A percentile compares a stretch with the other conserved stretches of the same genome.
These are phyloP conservation scores for Trachelus iudaicus DNA, from an alignment of 2,888 invertebrate species.

Conservation along the genomic window DNA sequence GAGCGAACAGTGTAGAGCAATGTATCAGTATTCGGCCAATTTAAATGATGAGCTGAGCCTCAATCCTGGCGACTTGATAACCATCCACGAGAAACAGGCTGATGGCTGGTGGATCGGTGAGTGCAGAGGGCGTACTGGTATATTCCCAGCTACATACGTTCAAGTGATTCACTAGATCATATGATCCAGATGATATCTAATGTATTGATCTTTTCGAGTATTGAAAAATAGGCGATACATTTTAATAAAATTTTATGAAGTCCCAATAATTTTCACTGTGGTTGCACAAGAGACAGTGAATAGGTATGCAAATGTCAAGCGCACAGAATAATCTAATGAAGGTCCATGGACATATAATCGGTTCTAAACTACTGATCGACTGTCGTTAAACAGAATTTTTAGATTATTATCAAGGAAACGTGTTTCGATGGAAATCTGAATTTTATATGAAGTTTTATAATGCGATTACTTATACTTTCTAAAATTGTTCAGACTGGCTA, in stretches of 20 bases:
- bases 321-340: neutral
- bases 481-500: neutral
- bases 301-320: neutral
- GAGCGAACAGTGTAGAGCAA: conserved; percentile 76
- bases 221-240: neutral
- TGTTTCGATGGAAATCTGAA: neutral
- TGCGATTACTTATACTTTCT: neutral
- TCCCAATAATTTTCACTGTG: neutral
- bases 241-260: neutral
- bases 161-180: conserved; percentile 73
- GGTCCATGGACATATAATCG: neutral
- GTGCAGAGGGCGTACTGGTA: conserved; percentile 85
- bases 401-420: neutral
- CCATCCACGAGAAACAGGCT: conserved; percentile 89
- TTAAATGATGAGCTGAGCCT: conserved; percentile 85
- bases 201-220: neutral
- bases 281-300: neutral
- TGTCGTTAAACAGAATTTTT: neutral
- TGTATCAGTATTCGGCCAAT: conserved; percentile 89
- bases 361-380: neutral
- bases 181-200: neutral
- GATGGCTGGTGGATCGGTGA: conserved; percentile 97
- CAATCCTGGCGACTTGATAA: conserved; percentile 83
- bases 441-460: neutral
- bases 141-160: conserved; percentile 95